These are phyloP conservation scores for Paratrypauchen microcephalus DNA, from an alignment of 2,797 vertebrate species.

Conservation along the genomic window DNA sequence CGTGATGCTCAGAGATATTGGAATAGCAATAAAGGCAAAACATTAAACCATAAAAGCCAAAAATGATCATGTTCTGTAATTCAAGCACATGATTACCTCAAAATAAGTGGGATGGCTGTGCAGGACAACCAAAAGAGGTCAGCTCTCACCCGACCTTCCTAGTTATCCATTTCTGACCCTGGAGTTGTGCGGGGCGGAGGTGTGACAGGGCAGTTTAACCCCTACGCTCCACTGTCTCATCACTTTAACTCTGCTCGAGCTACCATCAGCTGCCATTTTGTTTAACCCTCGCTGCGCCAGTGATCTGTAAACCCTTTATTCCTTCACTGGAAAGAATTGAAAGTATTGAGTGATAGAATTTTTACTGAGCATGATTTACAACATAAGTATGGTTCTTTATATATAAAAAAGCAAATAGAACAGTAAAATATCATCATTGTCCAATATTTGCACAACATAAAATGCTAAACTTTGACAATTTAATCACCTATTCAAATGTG, in stretches of 20 bases:
- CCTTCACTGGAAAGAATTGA: background rate
- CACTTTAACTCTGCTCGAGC: slow-evolving; percentile 26
- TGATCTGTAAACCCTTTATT: slow-evolving; percentile 13
- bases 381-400: slow-evolving; percentile 18
- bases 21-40: no score
- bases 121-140: background rate
- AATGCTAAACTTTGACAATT: no score
- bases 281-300: slow-evolving; percentile 22
- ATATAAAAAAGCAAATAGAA: background rate
- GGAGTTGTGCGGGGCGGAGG: slow-evolving; percentile 7
- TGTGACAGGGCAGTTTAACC: slow-evolving; percentile 25
- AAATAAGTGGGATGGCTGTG: no score
- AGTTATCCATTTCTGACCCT: background rate
- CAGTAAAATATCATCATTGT: no score
- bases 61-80: no score
- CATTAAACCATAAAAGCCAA: no score
- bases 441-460: no score
- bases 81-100: no score
- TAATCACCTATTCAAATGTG: no score
- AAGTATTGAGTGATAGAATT: no score
- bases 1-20: no score
- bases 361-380: no score
- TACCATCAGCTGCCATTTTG: slow-evolving; percentile 53
- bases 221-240: slow-evolving; percentile 39
- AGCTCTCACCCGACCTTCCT: slow-evolving; percentile 1